These are phyloP conservation scores for Leptinotarsa undecemlineata DNA, from an alignment of 1,140 invertebrate species.

Conservation along the genomic window DNA sequence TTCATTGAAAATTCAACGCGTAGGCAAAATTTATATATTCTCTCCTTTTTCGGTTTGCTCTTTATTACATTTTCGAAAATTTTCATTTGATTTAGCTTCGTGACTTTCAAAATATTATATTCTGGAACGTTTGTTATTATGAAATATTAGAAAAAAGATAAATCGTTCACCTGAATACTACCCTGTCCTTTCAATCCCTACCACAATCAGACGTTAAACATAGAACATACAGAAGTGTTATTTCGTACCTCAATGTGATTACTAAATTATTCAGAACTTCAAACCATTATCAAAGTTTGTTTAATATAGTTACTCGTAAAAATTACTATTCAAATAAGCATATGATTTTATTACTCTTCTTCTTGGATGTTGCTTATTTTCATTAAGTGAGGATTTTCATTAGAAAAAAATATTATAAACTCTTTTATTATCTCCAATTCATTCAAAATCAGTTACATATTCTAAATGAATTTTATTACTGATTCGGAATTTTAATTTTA, in stretches of 20 bases:
- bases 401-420: background rate
- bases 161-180: background rate
- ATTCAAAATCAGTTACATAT: background rate
- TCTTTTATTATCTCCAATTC: background rate
- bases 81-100: too few species aligned
- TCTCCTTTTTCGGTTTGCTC: too few species aligned
- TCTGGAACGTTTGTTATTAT: too few species aligned
- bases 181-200: slow-evolving; percentile 13
- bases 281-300: slow-evolving; percentile 26
- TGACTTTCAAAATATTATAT: too few species aligned
- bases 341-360: slow-evolving; percentile 20
- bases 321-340: slow-evolving; percentile 21
- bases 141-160: too few species aligned
- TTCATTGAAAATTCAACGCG: too few species aligned
- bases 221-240: slow-evolving; percentile 17
- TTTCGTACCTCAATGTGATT: slow-evolving; percentile 21
- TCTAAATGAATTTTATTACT: background rate
- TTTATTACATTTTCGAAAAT: too few species aligned
- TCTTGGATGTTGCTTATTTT: slow-evolving; percentile 20
- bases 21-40: too few species aligned
- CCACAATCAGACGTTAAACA: slow-evolving; percentile 21
- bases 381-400: background rate
- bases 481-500: background rate
- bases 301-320: slow-evolving; percentile 2
- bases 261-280: slow-evolving; percentile 20